phyloP scores from a whole-genome alignment of 2,113 vertebrate genomes.

The Xiphophorus couchianus region DNA sequence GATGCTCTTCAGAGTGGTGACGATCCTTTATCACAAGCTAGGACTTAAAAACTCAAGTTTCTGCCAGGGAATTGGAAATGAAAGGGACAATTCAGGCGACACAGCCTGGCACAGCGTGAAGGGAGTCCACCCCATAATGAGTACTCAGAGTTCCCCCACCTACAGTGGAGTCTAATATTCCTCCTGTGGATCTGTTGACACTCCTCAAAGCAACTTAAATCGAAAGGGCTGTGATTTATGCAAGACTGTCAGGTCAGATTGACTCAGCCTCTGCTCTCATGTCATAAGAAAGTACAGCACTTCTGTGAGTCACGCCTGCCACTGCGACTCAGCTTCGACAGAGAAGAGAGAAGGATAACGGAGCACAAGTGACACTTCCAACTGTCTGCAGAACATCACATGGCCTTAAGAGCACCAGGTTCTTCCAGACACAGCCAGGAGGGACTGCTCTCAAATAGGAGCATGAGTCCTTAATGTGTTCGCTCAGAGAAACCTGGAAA shows the following conservation, averaged over 20 bases:
- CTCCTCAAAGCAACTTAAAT: conserved; percentile 76
- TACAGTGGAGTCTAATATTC: conserved; percentile 67
- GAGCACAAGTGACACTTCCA: conserved; percentile 69
- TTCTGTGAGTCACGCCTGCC: conserved; percentile 73
- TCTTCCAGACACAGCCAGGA: conserved; percentile 45
- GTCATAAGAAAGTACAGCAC: conserved; percentile 74
- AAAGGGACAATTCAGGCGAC: conserved; percentile 53
- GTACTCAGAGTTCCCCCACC: conserved; percentile 65
- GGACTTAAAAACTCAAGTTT: conserved; percentile 41
- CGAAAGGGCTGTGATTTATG: conserved; percentile 68
- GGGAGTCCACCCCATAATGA: conserved; percentile 64
- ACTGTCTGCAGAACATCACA: conserved; percentile 67
- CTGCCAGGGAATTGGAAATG: conserved; percentile 57
- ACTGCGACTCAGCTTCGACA: conserved; percentile 65
- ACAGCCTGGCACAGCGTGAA: conserved; percentile 60
- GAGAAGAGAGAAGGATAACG: conserved; percentile 58
- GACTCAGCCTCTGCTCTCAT: conserved; percentile 69
- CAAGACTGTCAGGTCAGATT: conserved; percentile 75
- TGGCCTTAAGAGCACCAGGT: conserved; percentile 45
- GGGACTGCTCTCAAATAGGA: conserved; percentile 53
- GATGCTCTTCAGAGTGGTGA: conserved; percentile 27
- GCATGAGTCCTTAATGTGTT: conserved; percentile 37
- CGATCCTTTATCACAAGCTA: conserved; percentile 40
- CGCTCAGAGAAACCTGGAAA: conserved; percentile 39
- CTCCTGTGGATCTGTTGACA: conserved; percentile 74